A percentile compares a stretch with the other conserved stretches of the same genome.
Conservation (phyloP, 92 coral and sea anemone species). For the Diadumene lineata region DNA sequence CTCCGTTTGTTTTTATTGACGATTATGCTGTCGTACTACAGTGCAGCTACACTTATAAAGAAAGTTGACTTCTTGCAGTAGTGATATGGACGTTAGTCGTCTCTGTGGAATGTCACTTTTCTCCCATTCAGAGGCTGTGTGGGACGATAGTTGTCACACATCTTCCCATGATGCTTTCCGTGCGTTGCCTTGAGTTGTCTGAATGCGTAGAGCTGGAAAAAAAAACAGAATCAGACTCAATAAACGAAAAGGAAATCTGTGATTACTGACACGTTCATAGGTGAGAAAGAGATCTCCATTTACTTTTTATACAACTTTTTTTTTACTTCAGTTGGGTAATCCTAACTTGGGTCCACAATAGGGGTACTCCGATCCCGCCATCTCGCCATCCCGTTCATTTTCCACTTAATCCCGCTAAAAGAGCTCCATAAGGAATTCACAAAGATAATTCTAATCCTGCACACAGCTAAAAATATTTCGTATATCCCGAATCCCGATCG, state of each 20-base stretch:
- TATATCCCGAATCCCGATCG: neutral
- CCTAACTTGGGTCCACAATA: too few relatives aligned
- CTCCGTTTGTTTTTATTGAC: too few relatives aligned
- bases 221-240: neutral
- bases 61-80: too few relatives aligned
- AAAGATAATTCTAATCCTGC: too few relatives aligned
- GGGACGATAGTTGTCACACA: slow-evolving; percentile 86
- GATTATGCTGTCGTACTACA: too few relatives aligned
- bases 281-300: neutral
- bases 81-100: neutral
- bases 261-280: neutral
- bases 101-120: neutral
- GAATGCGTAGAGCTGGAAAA: slow-evolving; percentile 39
- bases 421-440: neutral
- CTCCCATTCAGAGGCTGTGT: slow-evolving; percentile 70
- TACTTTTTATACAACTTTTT: too few relatives aligned
- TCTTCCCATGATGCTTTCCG: slow-evolving; percentile 50
- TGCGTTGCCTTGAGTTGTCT: slow-evolving; percentile 42
- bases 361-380: too few relatives aligned
- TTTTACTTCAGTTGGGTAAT: too few relatives aligned
- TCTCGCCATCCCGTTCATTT: too few relatives aligned
- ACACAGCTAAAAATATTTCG: too few relatives aligned
- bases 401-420: too few relatives aligned
- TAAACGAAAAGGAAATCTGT: neutral
- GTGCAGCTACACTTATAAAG: too few relatives aligned